Base-by-base conservation (phyloP, 2,113 vertebrate species). In the Amblyornis subalaris region DNA sequence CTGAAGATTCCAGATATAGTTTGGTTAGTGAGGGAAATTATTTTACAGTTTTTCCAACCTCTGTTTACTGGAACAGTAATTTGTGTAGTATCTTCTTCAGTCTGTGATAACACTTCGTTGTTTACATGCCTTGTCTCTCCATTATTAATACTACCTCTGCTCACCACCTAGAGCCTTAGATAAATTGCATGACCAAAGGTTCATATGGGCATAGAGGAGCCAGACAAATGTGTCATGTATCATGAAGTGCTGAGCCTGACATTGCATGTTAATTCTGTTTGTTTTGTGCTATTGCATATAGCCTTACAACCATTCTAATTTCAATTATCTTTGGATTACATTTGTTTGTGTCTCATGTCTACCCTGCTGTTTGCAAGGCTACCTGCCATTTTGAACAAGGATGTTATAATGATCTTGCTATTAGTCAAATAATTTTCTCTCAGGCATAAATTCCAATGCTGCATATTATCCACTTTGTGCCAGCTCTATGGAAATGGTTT, bases 351-450 rank as follows among this genome's bases (percentile, higher is more conserved):
- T 54, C 13, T 89, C 38, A 16, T 57, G 51, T 70, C 66, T 87
- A 55, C 38, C 54, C 26, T 72, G 54, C n/a, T 71, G 35, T 94
- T 92, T 89, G 57, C 62, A 90, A 53, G 60, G 38, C 36, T 90
- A 95, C 51, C 85, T 91, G 44, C 58, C 26, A 89, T 94, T 93
- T 93, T 80, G 58, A 91, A 64, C 82, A 81, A 89, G 42, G 74
- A 26, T 84, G 38, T 38, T 90, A 38, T 77, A 92, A 94, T 65
- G 38, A 87, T 80, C 64, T 74, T 82, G 35, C 44, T 78, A 88
- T 94, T 92, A 95, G 72, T 33, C 54, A 88, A 90, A 93, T 83
- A 51, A 88, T 90, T 86, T 90, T 55, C 54, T 88, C 75, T 76
- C 51, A 82, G 64, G 85, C 67, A 83, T 85, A 88, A 92, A 92